A percentile compares a stretch with the other conserved stretches of the same genome.
Evolutionary conservation across 1,140 invertebrate species (phyloP).

Genomic region (Ceratosolen fusciceps): DNA sequence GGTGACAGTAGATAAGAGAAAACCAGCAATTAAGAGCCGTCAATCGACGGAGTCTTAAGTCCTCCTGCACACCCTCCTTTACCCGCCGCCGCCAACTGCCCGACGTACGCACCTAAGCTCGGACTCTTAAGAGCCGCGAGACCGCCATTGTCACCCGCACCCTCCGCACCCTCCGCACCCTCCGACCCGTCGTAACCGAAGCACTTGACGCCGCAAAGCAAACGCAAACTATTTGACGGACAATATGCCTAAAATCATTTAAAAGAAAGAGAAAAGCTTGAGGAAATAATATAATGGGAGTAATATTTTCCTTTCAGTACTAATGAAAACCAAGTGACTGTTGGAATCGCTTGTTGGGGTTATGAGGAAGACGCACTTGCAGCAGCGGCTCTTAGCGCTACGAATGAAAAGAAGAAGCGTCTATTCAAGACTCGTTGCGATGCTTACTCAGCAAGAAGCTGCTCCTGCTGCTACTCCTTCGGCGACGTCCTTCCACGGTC

Average conservation of each 20-base stretch:
- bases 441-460: conserved; percentile 45
- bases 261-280: no score
- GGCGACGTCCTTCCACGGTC: conserved; percentile 8
- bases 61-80: no score
- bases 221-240: no score
- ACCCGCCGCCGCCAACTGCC: no score
- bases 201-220: no score
- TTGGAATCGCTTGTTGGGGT: not conserved
- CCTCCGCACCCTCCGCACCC: no score
- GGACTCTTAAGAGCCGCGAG: no score
- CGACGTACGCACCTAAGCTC: no score
- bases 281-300: no score
- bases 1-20: conserved; percentile 69
- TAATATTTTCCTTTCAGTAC: not conserved
- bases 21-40: conserved; percentile 67
- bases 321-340: conserved; percentile 8
- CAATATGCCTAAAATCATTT: no score
- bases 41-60: conserved; percentile 56
- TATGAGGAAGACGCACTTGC: not conserved
- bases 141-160: no score
- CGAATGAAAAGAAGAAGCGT: conserved; percentile 32
- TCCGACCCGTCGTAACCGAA: no score
- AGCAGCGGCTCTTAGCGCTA: conserved; percentile 14
- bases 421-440: conserved; percentile 23
- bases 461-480: conserved; percentile 14